Evolutionary conservation across 2,797 vertebrate species (phyloP), one percentile per base, ranked within the genome.

Genomic region (Ctenochaetus hawaiiensis): DNA sequence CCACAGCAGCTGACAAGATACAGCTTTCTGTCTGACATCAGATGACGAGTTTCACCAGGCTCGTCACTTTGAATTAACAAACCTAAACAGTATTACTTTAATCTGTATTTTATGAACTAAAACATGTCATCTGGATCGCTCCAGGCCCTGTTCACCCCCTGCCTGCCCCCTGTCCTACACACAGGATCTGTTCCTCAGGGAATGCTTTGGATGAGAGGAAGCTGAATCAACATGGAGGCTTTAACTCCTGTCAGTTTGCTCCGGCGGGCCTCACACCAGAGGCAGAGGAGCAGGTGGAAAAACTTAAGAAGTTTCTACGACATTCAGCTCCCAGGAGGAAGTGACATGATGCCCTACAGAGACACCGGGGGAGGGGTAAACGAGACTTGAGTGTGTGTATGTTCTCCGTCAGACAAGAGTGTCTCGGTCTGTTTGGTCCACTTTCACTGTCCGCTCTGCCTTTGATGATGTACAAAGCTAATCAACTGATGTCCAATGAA

Each of bases 161-260:
- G 13, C 72, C 44, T 3, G 4, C 22, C 54, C 20, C 64, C 30
- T 44, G 47, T 52, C 72, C 54, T 39, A 37, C 76, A 66, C 77
- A 80, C 67, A 80, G 85, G 84, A 87, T 83, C 87, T 83, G 86
- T 63, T 93, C 91, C 89, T 74, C 57, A 41, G 85, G 87, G 90
- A 89, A 78, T 58, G 72, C 81, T 87, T 80, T 83, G 77, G 83
- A 87, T 75, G 68, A 82, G 86, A 84, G 87, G 86, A 94, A 95
- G 94, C 95, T 95, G 94, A 93, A 89, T 89, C 93, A 95, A 95
- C 93, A 95, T 81, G 73, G 51, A 77, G 80, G 69, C 83, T 87
- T 79, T 86, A 84, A 91, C 87, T 89, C 79, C 85, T 77, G 84
- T 90, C 81, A 64, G 84, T 77, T 84, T 68, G 75, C 70, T 86